Conservation (phyloP, 2,113 vertebrate genomes). For the Scopus umbretta region DNA sequence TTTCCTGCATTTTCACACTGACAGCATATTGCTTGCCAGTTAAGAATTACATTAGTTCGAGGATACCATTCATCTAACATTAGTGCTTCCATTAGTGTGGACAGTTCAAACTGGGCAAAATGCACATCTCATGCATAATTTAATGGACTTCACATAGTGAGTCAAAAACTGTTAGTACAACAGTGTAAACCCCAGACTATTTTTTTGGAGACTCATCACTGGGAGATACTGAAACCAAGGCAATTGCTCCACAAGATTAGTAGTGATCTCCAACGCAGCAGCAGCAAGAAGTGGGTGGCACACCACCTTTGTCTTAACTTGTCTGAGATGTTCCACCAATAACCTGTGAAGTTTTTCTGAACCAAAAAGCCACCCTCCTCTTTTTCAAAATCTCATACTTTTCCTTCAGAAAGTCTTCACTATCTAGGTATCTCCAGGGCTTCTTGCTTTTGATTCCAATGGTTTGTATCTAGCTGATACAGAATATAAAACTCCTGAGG, state of each 20-base stretch:
- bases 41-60: not conserved
- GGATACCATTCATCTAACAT: not conserved
- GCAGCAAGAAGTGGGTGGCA: not conserved
- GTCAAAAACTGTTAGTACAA: conserved; percentile 10
- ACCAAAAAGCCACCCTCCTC: not conserved
- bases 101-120: conserved; percentile 32
- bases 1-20: not conserved
- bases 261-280: rapidly evolving
- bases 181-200: not conserved
- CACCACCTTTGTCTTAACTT: not conserved
- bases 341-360: not conserved
- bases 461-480: not conserved
- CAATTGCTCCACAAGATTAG: not conserved
- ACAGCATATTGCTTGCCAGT: not conserved
- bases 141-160: not conserved
- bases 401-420: not conserved
- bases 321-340: not conserved
- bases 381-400: not conserved
- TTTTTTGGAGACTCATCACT: not conserved
- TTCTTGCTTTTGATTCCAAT: not conserved
- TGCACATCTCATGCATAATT: conserved; percentile 32
- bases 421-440: not conserved
- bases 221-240: not conserved
- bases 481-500: not conserved
- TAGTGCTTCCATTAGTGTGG: conserved; percentile 16